Evolutionary conservation across 1,140 invertebrate genomes (phyloP), one percentile per base, ranked within the genome.

Genomic region (Drosophila ananassae): DNA sequence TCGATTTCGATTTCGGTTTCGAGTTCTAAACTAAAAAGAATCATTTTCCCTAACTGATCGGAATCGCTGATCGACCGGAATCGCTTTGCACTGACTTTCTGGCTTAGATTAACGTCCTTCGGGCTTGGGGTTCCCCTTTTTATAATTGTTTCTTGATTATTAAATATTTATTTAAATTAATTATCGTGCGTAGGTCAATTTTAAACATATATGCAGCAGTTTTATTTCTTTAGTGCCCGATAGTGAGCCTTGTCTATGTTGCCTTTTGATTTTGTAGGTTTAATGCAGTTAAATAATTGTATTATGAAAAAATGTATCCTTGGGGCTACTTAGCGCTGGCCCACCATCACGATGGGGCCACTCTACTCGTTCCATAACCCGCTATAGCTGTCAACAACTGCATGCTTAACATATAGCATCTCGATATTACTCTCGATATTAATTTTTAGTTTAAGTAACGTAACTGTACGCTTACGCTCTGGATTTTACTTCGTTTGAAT

Each of bases 151-250:
- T 58, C 48, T 69, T 55, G 55, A 46, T 78, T 73, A 82, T 73
- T 81, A 77, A 77, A 81, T 82, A 81, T 80, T 81, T 55, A 57
- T 74, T 83, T 32, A 32, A 73, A 59, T 74, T 82, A 74, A 78
- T 67, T 78, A 71, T 69, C 52, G 60, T 75, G 50, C 58, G 51
- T 63, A 62, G 56, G 56, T 71, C 81, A 87, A 87, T 84, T 83
- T 72, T 87, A 89, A 85, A 84, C 73, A 73, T 83, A 79, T 85
- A 87, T 87, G 82, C 74, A 87, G 74, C 78, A 82, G 78, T 89
- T 76, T 80, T 89, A 84, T 83, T 82, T 74, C 41, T 61, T 76
- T 78, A 77, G 64, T 68, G 69, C 68, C 74, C 53, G 37, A 69
- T 77, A 63, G 13, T 21, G 17, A 44, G 17, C 41, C 6, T 44